Conservation (phyloP, 2,797 vertebrate genomes). For the Antennarius maculatus region DNA sequence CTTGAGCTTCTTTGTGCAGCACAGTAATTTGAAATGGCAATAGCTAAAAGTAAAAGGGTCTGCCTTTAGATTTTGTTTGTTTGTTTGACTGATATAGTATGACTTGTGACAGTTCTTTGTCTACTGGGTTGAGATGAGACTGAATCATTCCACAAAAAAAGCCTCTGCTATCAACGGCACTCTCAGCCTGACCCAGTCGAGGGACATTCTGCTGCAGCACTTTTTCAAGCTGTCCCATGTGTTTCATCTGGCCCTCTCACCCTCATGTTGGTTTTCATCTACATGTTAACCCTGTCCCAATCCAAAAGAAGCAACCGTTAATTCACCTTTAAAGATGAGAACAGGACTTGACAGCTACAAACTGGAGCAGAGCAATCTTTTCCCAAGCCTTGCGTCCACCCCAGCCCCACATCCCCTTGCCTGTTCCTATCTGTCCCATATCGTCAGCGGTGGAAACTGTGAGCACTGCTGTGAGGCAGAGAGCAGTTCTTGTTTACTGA, state of each 20-base stretch:
- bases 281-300: constrained; percentile 55
- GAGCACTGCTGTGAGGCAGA: constrained; percentile 58
- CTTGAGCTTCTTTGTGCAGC: constrained; percentile 20
- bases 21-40: constrained; percentile 60
- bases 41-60: constrained; percentile 57
- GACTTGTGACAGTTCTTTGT: constrained; percentile 75
- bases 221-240: constrained; percentile 31
- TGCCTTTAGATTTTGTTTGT: constrained; percentile 50
- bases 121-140: constrained; percentile 59
- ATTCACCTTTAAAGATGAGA: constrained; percentile 65
- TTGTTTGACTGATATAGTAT: constrained; percentile 60
- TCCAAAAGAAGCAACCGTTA: constrained; percentile 63
- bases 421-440: constrained; percentile 65
- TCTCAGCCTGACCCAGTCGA: constrained; percentile 38
- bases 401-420: constrained; percentile 37
- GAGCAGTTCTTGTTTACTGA: constrained; percentile 72
- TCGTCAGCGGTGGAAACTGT: constrained; percentile 59
- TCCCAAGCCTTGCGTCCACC: constrained; percentile 38
- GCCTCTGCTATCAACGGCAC: constrained; percentile 42
- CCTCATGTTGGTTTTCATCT: constrained; percentile 67
- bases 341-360: constrained; percentile 73
- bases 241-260: constrained; percentile 59
- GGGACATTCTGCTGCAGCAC: constrained; percentile 30
- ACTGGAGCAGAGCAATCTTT: constrained; percentile 75
- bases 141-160: constrained; percentile 70